A percentile compares a stretch with the other conserved stretches of the same genome.
phyloP scores from a whole-genome alignment of 2,888 invertebrate genomes.

The Ommatoiulus sabulosus region DNA sequence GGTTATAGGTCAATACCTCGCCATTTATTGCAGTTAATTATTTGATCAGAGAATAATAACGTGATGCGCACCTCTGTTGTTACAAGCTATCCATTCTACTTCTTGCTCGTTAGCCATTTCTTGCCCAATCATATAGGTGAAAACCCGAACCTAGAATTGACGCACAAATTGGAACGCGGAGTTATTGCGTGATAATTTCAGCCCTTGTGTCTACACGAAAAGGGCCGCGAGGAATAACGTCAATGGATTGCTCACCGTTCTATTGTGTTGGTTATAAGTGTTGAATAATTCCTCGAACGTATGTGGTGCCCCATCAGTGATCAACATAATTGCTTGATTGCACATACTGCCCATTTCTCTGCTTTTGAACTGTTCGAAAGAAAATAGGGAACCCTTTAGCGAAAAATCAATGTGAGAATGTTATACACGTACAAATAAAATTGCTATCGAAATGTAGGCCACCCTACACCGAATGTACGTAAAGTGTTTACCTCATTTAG shows the following conservation, averaged over 20 bases:
- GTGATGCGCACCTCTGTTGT: conserved; percentile 83
- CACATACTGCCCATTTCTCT: conserved; percentile 84
- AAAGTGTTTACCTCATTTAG: too few relatives aligned
- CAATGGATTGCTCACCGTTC: conserved; percentile 63
- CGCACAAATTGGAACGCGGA: conserved; percentile 39
- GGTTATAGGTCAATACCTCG: too few relatives aligned
- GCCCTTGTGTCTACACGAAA: not conserved
- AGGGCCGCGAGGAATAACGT: not conserved
- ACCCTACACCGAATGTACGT: too few relatives aligned
- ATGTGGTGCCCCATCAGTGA: conserved; percentile 98
- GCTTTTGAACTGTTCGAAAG: conserved; percentile 67
- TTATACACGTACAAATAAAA: too few relatives aligned
- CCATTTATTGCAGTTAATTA: too few relatives aligned
- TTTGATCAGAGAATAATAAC: not conserved
- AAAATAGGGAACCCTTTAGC: not conserved
- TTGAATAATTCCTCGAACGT: conserved; percentile 93
- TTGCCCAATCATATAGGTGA: conserved; percentile 97
- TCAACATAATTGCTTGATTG: conserved; percentile 98
- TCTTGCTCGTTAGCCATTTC: conserved; percentile 94
- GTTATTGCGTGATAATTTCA: not conserved
- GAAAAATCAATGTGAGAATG: too few relatives aligned
- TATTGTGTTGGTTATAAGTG: conserved; percentile 90
- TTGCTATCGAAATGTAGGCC: too few relatives aligned
- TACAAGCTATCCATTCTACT: conserved; percentile 98
- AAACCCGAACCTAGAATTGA: conserved; percentile 87